Base-by-base conservation (phyloP, 1,140 invertebrate genomes). In the Bombus waltoni region DNA sequence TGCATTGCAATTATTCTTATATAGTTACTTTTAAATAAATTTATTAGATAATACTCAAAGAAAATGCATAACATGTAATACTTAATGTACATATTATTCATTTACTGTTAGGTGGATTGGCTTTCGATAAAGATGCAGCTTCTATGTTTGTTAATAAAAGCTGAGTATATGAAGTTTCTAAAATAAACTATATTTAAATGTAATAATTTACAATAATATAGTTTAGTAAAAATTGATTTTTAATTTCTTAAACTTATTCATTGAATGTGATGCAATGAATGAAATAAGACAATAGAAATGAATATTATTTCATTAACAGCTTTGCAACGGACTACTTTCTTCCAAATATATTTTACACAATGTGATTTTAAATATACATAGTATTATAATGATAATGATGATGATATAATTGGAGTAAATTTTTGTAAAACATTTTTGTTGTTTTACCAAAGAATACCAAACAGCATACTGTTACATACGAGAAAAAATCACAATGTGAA, bases 371-470 rank as follows among this genome's bases (percentile, higher is more conserved):
- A 75, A 59, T 85, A 28, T 81, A 74, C 42, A 28, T 80, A 85
- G 59, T 84, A 83, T 68, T 83, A 83, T 25, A 71, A 81, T 42
- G 53, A 78, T 42, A 70, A 83, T 62, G 59, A 79, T n/a, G 44
- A 82, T 66, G n/a, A 74, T 81, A 81, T 74, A 53, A 78, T 88
- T 80, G 53, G 44, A 80, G 35, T 83, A 79, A 81, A 35, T n/a
- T 81, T 86, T 73, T 83, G 75, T 78, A 88, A 86, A 88, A 71
- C 68, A 73, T 68, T 81, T 66, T 86, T 53, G 38, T 81, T 79
- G 71, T 86, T 86, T 89, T 88, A 81, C 72, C 74, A 86, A 88
- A 88, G 70, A 89, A 68, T 85, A 86, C 85, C 68, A 86, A 89
- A 79, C 79, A 72, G 13, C 59, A 65, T n/a, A n/a, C 62, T 77